Conservation (phyloP, 2,888 invertebrate species). For the Macrosiphum euphorbiae region DNA sequence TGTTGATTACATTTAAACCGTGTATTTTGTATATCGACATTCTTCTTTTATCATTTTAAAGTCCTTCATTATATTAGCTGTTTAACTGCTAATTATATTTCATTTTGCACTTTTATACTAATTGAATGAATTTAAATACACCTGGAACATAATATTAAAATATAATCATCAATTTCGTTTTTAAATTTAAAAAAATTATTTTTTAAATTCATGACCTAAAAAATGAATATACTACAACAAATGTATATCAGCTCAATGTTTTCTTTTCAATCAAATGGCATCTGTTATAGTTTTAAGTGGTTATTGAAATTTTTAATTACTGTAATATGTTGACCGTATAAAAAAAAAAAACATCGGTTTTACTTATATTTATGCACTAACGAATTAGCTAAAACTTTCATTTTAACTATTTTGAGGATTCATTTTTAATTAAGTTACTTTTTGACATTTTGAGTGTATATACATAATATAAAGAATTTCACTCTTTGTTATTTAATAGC, state of each 20-base stretch:
- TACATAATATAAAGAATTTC: background rate
- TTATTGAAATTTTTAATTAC: background rate
- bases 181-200: too few species aligned
- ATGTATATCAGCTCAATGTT: background rate
- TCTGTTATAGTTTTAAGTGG: background rate
- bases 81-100: too few species aligned
- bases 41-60: too few species aligned
- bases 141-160: too few species aligned
- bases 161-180: too few species aligned
- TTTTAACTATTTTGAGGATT: background rate
- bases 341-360: background rate
- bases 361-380: background rate
- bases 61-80: too few species aligned
- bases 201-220: too few species aligned
- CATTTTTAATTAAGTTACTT: background rate
- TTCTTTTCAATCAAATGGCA: background rate
- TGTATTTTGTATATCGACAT: too few species aligned
- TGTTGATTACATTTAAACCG: too few species aligned
- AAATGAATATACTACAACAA: too few species aligned
- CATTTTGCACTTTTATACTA: too few species aligned
- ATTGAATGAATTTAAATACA: too few species aligned
- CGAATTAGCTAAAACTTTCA: background rate
- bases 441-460: background rate
- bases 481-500: background rate
- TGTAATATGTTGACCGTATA: background rate